Percentiles rank a stretch among this genome's conserved stretches.
phyloP scores from a whole-genome alignment of 2,888 invertebrate species.

The Mimumesa dahlbomi region DNA sequence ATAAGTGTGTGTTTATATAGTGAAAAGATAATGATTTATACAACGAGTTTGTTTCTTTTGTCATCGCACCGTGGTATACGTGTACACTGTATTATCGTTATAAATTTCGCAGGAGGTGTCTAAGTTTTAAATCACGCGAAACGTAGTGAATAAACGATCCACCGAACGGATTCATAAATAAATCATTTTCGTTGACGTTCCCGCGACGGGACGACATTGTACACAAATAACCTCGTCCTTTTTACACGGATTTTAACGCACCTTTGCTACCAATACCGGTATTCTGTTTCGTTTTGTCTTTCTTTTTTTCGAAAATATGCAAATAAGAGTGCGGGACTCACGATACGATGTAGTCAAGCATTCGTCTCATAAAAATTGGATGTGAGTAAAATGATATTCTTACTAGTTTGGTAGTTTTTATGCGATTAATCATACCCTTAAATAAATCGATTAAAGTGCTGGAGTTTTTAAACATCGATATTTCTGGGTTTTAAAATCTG shows the following conservation, averaged over 20 bases:
- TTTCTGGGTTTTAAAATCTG: too few relatives aligned
- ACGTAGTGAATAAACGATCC: slow-evolving; percentile 49
- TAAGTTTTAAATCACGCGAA: slow-evolving; percentile 37
- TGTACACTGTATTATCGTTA: slow-evolving; percentile 33
- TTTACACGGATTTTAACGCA: slow-evolving; percentile 15
- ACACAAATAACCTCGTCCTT: slow-evolving; percentile 9
- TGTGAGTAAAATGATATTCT: too few relatives aligned
- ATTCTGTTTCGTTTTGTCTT: background rate
- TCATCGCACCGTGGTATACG: background rate
- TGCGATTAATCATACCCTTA: too few relatives aligned
- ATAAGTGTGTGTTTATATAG: slow-evolving; percentile 16
- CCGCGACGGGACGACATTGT: slow-evolving; percentile 33
- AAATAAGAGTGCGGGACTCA: too few relatives aligned
- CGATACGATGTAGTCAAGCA: too few relatives aligned
- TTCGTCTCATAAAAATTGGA: too few relatives aligned
- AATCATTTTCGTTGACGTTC: slow-evolving; percentile 39
- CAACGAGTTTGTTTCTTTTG: slow-evolving; percentile 12
- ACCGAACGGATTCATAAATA: slow-evolving; percentile 38
- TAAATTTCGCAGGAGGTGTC: slow-evolving; percentile 32
- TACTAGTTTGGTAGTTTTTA: too few relatives aligned
- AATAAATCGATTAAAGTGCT: too few relatives aligned
- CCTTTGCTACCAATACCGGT: slow-evolving; percentile 4
- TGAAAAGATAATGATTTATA: slow-evolving; percentile 23
- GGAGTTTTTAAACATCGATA: too few relatives aligned
- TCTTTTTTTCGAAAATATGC: too few relatives aligned